Conservation (phyloP, 2,797 vertebrate genomes). For the Podargus strigoides region DNA sequence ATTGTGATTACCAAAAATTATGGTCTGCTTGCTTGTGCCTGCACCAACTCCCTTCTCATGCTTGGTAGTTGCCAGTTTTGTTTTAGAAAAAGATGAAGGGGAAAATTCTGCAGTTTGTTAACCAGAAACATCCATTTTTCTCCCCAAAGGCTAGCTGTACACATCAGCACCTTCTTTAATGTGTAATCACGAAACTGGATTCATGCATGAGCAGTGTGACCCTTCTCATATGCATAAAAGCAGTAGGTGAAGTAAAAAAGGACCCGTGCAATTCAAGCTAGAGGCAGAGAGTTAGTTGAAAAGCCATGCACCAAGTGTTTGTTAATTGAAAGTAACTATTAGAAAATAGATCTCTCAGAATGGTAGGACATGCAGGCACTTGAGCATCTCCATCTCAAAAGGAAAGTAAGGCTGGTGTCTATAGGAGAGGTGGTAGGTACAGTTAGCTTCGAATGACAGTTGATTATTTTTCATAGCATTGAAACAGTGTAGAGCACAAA, state of each 20-base stretch:
- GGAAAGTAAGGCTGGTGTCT: background rate
- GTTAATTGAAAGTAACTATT: conserved; percentile 6
- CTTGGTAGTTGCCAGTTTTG: background rate
- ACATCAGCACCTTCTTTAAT: background rate
- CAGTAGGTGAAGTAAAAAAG: background rate
- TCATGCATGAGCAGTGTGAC: background rate
- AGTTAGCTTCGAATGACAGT: background rate
- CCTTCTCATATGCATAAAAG: background rate
- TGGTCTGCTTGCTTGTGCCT: background rate
- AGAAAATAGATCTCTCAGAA: background rate
- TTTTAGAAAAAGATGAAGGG: background rate
- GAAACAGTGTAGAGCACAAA: background rate
- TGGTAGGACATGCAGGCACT: background rate
- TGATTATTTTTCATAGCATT: background rate
- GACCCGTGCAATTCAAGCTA: background rate
- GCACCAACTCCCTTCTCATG: background rate
- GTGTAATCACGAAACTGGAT: background rate
- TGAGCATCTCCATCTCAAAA: background rate
- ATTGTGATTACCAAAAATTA: background rate
- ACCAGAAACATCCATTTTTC: background rate
- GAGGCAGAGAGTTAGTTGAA: background rate
- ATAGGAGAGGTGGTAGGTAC: background rate
- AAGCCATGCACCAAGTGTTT: background rate
- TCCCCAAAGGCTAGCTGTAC: background rate
- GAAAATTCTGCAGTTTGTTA: background rate